These are phyloP conservation scores for Mamestra brassicae DNA, from an alignment of 2,888 invertebrate genomes.

Conservation along the genomic window DNA sequence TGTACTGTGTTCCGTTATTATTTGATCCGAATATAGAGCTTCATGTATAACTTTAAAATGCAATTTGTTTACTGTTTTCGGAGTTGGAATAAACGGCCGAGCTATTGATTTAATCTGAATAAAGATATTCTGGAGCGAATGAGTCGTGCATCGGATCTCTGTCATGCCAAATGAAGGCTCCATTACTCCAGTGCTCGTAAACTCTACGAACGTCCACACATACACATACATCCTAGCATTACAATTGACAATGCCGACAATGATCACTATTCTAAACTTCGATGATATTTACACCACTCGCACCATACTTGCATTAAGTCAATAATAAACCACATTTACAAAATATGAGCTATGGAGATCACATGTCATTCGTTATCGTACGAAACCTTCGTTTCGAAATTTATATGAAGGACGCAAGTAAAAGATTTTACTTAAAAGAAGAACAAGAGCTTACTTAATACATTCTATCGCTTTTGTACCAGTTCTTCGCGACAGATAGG, in stretches of 20 bases:
- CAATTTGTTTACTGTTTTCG: not conserved
- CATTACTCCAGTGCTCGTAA: slow-evolving; percentile 60
- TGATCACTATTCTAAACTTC: slow-evolving; percentile 68
- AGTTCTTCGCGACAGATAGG: slow-evolving; percentile 59
- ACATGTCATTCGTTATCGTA: slow-evolving; percentile 60
- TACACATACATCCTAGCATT: slow-evolving; percentile 53
- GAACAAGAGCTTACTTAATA: slow-evolving; percentile 55
- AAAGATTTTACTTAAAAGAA: slow-evolving; percentile 20
- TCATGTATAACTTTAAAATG: not conserved
- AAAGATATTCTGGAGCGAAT: slow-evolving; percentile 2
- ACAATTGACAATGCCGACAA: slow-evolving; percentile 74
- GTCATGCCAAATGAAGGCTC: slow-evolving; percentile 50
- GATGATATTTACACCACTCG: slow-evolving; percentile 63
- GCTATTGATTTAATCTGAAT: slow-evolving; percentile 7
- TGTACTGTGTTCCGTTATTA: slow-evolving; percentile 16
- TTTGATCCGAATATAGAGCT: slow-evolving; percentile 11
- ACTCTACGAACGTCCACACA: slow-evolving; percentile 45
- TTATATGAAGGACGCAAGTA: slow-evolving; percentile 50
- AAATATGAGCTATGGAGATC: slow-evolving; percentile 63
- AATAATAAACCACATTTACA: slow-evolving; percentile 54
- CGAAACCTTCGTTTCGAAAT: slow-evolving; percentile 60
- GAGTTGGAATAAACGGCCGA: slow-evolving; percentile 19
- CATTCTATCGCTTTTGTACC: slow-evolving; percentile 61
- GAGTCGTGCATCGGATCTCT: slow-evolving; percentile 3
- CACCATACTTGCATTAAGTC: slow-evolving; percentile 54